phyloP scores from a whole-genome alignment of 2,888 invertebrate species.

The Alitta virens region DNA sequence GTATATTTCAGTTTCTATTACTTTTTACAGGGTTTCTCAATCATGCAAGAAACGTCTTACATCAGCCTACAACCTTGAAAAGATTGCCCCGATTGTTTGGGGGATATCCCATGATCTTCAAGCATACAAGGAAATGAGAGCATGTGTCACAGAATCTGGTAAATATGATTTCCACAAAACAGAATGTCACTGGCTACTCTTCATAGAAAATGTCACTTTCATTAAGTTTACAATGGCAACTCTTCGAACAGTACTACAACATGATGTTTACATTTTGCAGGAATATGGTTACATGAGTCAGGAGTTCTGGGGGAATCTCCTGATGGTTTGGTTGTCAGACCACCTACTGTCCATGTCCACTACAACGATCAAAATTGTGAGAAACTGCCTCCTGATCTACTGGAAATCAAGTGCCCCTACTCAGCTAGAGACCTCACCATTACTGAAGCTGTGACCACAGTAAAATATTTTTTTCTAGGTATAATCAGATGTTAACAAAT shows the following conservation, averaged over 20 bases:
- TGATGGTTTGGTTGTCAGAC: neutral
- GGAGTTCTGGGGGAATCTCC: conserved; percentile 1
- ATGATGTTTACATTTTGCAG: too few species aligned
- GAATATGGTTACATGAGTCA: neutral
- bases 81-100: neutral
- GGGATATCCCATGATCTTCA: neutral
- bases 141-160: neutral
- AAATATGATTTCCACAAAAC: neutral
- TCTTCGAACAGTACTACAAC: too few species aligned
- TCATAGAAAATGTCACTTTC: neutral
- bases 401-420: conserved; percentile 9
- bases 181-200: too few species aligned
- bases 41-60: neutral
- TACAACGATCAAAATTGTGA: neutral
- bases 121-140: neutral
- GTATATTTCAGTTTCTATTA: too few species aligned
- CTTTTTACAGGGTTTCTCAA: too few species aligned
- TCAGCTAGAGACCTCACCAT: neutral
- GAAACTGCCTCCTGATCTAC: neutral
- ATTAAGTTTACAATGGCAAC: too few species aligned
- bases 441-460: neutral
- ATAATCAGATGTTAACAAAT: neutral
- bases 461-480: conserved; percentile 2
- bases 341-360: neutral
- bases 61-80: neutral